Base-by-base conservation (phyloP, 2,113 vertebrate species). In the Sardina pilchardus region DNA sequence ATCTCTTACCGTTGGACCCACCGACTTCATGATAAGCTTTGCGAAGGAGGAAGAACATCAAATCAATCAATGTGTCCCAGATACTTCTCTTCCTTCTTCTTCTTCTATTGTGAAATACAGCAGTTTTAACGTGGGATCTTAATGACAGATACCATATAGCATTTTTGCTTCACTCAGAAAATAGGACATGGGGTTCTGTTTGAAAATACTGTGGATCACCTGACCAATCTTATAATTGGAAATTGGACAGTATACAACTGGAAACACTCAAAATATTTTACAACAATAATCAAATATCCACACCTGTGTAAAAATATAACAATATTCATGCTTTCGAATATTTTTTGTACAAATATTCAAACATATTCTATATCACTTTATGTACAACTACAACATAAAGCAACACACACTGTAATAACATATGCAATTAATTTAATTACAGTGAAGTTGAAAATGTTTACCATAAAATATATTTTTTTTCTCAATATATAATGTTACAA, bases 31-130 rank as follows among this genome's bases (percentile, higher is more conserved):
- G 97, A 98, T 97, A 95, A 96, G 95, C 94, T 94, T 95, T 93
- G 94, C 95, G 94, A 96, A 96, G 96, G 96, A 95, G 96, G 96
- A 95, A 94, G 90, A 93, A 96, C 95, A 94, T 95, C 94, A 94
- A 93, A 95, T 93, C 94, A 92, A 92, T 94, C 95, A 95, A 90
- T 92, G 71, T 88, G 88, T 89, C 91, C 87, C 89, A 83, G 83
- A 83, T 88, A 90, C 90, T 91, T 91, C 93, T 93, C 91, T 91
- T 88, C 90, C 90, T 92, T 91, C 92, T 92, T 89, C 85, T 84
- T 85, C 30, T 36, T 75, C 59, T 63, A 10, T 26, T 67, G 63
- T 26, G n/a, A 26, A 26, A 30, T 30, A 26, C 63, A 30, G 7
- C 50, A 56, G 50, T 17, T 56, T 30, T n/a, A 67, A 67, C 10